These are phyloP conservation scores for Chrysina gloriosa DNA, from an alignment of 2,888 invertebrate genomes.

Conservation along the genomic window DNA sequence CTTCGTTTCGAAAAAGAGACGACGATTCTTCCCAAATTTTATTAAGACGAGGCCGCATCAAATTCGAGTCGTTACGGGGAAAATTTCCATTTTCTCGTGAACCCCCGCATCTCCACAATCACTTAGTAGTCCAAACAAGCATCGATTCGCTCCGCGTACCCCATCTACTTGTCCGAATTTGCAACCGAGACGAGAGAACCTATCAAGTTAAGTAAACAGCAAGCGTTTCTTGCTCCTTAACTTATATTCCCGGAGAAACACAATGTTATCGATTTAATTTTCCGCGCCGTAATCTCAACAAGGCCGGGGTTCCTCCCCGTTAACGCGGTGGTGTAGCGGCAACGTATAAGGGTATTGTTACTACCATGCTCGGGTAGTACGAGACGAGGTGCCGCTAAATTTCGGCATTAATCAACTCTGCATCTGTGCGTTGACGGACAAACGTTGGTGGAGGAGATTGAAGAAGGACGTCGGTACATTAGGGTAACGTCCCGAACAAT, in stretches of 20 bases:
- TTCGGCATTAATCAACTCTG: slow-evolving; percentile 14
- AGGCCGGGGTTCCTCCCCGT: too few relatives aligned
- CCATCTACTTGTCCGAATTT: slow-evolving; percentile 2
- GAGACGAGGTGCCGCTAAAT: slow-evolving; percentile 2
- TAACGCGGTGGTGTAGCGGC: too few relatives aligned
- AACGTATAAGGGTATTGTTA: neutral
- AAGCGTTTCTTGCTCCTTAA: slow-evolving; percentile 10
- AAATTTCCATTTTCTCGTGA: too few relatives aligned
- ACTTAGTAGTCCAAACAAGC: slow-evolving; percentile 1
- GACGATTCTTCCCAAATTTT: too few relatives aligned
- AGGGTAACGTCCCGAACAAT: neutral
- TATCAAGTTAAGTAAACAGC: slow-evolving; percentile 27
- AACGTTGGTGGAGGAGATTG: neutral
- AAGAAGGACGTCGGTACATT: slow-evolving; percentile 9
- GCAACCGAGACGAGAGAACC: slow-evolving; percentile 3
- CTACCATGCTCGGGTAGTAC: neutral
- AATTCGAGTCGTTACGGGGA: too few relatives aligned
- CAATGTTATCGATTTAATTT: slow-evolving; percentile 21
- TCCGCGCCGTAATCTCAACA: neutral
- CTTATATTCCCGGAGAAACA: slow-evolving; percentile 2
- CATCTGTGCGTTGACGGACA: slow-evolving; percentile 10
- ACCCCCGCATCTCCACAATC: neutral
- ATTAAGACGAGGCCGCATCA: too few relatives aligned
- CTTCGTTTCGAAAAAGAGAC: too few relatives aligned
- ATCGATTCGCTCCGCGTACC: neutral